These are phyloP conservation scores for Sebastes miniatus DNA, from an alignment of 2,797 vertebrate species.

Conservation along the genomic window DNA sequence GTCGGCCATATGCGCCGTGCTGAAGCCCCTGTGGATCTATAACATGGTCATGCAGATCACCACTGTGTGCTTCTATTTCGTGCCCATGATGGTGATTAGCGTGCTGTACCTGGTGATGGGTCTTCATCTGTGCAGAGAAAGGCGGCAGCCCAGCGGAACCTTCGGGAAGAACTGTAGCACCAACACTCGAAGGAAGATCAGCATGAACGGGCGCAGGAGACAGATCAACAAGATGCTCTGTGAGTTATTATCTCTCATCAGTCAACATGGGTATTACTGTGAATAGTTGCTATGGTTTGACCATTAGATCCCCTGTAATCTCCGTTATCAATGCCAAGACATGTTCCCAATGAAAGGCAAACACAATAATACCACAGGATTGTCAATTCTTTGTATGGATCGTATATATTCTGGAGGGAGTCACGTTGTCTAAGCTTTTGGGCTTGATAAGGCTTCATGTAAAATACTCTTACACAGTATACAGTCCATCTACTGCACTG, in stretches of 20 bases:
- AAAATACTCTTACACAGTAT: background rate
- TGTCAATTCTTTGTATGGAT: background rate
- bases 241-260: conserved; percentile 59
- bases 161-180: conserved; percentile 61
- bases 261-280: background rate
- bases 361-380: background rate
- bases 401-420: background rate
- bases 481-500: background rate
- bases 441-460: background rate
- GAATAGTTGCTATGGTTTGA: background rate
- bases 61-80: conserved; percentile 83
- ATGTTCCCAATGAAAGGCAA: conserved; percentile 4
- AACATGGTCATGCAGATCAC: conserved; percentile 86
- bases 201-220: conserved; percentile 68
- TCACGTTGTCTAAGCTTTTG: background rate
- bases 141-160: conserved; percentile 36
- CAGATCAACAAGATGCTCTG: conserved; percentile 87
- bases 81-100: conserved; percentile 83
- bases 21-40: conserved; percentile 85
- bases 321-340: conserved; percentile 12
- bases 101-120: conserved; percentile 84
- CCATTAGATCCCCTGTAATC: conserved; percentile 23
- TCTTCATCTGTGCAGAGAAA: conserved; percentile 75
- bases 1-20: conserved; percentile 83
- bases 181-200: conserved; percentile 65